Percentiles rank a stretch among this genome's conserved stretches.
phyloP scores from a whole-genome alignment of 2,797 vertebrate genomes.

The Heterohyrax brucei region DNA sequence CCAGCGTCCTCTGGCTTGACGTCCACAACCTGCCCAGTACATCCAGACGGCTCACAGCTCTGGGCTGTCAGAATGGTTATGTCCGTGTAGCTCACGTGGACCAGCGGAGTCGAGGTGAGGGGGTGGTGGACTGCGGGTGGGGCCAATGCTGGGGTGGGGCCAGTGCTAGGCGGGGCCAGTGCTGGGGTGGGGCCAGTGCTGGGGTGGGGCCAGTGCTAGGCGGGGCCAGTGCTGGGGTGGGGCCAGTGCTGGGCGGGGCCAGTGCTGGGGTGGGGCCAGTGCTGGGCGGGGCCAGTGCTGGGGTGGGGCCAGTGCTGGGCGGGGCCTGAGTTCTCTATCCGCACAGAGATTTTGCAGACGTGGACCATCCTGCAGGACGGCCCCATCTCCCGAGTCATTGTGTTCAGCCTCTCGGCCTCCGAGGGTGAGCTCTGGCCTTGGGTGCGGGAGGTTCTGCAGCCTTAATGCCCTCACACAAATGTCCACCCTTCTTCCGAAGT shows the following conservation, averaged over 20 bases:
- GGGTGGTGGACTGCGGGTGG: fast-evolving
- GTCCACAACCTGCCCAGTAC: constrained; percentile 90
- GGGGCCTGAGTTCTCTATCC: neutral
- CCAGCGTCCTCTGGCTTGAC: constrained; percentile 95
- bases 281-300: neutral
- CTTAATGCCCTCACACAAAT: fast-evolving
- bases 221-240: fast-evolving
- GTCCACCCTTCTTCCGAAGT: neutral
- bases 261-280: fast-evolving
- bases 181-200: neutral
- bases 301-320: neutral
- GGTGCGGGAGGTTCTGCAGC: neutral
- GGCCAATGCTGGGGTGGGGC: fast-evolving
- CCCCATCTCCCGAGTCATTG: constrained; percentile 94
- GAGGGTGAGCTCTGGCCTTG: constrained; percentile 67
- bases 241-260: neutral
- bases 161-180: fast-evolving
- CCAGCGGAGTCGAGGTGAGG: constrained; percentile 92
- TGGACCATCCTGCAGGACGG: constrained; percentile 96
- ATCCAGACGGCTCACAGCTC: constrained; percentile 91
- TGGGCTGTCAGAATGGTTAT: constrained; percentile 96
- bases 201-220: fast-evolving
- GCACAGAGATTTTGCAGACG: constrained; percentile 93
- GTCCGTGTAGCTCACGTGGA: constrained; percentile 94
- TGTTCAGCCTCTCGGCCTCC: constrained; percentile 90